A percentile compares a stretch with the other conserved stretches of the same genome.
Evolutionary conservation across 2,888 invertebrate species (phyloP).

Genomic region (Hyposoter dolosus): DNA sequence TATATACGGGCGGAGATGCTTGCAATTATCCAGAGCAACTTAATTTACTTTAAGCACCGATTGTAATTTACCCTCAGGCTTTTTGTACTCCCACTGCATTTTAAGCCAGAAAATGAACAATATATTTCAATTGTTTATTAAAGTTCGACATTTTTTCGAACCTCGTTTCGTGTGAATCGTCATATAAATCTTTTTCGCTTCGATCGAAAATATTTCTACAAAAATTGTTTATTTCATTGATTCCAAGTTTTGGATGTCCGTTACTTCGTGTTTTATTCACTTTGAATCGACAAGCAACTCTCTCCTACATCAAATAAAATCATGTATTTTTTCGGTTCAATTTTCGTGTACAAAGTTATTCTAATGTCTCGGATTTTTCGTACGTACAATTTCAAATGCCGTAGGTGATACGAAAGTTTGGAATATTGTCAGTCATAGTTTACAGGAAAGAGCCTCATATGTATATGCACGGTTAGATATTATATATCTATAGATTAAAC

Average conservation of each 20-base stretch:
- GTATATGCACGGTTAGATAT: constrained; percentile 16
- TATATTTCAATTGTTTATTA: not conserved
- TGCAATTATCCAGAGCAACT: not conserved
- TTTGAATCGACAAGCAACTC: not conserved
- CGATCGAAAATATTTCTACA: not conserved
- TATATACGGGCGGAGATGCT: not conserved
- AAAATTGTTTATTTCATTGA: not conserved
- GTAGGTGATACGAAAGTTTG: constrained; percentile 43
- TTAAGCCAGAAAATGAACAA: not conserved
- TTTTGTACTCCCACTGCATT: not conserved
- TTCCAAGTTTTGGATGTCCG: not conserved
- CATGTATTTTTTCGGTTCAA: not conserved
- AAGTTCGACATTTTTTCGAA: not conserved
- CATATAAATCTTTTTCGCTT: not conserved
- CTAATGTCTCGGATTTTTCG: constrained; percentile 20
- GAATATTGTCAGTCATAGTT: constrained; percentile 35
- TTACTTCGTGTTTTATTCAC: constrained; percentile 1
- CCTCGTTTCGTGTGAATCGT: not conserved
- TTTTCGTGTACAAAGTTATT: constrained; percentile 14
- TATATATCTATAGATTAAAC: constrained; percentile 23
- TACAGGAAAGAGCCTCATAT: constrained; percentile 25
- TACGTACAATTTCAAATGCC: constrained; percentile 40
- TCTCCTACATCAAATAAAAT: not conserved
- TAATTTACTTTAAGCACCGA: not conserved
- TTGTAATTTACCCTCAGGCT: not conserved